phyloP scores from a whole-genome alignment of 2,113 vertebrate genomes.

The Hystrix brachyura region DNA sequence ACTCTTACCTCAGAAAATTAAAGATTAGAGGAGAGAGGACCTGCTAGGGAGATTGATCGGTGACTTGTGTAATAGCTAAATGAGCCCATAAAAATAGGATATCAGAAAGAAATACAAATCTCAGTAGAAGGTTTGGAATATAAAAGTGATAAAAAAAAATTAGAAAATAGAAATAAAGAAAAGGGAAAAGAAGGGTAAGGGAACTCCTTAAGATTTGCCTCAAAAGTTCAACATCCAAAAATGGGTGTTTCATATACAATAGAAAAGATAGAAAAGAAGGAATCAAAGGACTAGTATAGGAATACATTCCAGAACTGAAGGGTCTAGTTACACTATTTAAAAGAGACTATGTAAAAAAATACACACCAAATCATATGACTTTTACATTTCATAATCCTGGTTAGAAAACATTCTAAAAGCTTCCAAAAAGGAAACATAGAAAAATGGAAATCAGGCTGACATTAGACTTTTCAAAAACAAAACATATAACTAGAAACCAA shows the following conservation, averaged over 20 bases:
- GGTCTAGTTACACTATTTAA: neutral
- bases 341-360: neutral
- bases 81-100: neutral
- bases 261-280: neutral
- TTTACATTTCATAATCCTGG: neutral
- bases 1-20: neutral
- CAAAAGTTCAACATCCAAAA: neutral
- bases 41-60: neutral
- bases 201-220: neutral
- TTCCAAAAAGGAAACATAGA: neutral
- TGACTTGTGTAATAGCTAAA: neutral
- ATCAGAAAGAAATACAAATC: neutral
- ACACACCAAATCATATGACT: neutral
- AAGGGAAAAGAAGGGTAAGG: neutral
- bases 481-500: neutral
- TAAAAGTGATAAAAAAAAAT: slow-evolving; percentile 1
- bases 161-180: neutral
- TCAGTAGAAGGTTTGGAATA: neutral
- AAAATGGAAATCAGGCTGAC: neutral
- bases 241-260: neutral
- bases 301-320: neutral
- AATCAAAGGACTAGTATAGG: neutral
- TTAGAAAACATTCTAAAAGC: neutral
- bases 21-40: neutral
- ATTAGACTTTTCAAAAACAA: neutral